phyloP scores from a whole-genome alignment of 2,797 vertebrate genomes.

The Loris lydekkerianus region DNA sequence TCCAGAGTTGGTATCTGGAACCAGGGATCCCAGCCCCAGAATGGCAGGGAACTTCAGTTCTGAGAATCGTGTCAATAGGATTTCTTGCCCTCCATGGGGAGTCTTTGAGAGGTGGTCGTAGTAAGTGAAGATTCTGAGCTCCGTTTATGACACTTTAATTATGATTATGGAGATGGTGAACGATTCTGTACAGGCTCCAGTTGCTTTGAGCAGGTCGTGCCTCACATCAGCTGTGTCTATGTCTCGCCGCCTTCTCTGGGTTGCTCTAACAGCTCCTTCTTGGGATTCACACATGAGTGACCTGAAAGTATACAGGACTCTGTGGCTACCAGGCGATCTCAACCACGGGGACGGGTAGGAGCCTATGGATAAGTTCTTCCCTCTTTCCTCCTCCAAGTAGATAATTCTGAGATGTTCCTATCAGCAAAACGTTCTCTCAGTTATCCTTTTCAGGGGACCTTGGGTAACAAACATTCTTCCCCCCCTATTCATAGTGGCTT shows the following conservation, averaged over 20 bases:
- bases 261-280: neutral
- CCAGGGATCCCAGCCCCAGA: neutral
- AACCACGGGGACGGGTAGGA: neutral
- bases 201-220: rapidly evolving
- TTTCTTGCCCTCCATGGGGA: neutral
- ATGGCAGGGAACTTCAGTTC: neutral
- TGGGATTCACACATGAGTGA: neutral
- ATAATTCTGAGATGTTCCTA: neutral
- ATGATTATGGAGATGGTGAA: neutral
- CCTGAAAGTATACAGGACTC: neutral
- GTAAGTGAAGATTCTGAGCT: neutral
- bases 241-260: neutral
- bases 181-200: neutral
- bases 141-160: neutral
- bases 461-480: neutral
- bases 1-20: neutral
- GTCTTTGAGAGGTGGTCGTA: neutral
- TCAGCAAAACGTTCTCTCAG: neutral
- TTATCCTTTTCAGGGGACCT: neutral
- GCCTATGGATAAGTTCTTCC: neutral
- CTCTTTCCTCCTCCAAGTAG: neutral
- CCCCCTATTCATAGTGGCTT: neutral
- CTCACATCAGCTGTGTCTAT: neutral
- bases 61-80: neutral
- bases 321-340: no score